Conservation (phyloP, 2,113 vertebrate genomes). For the Clupea harengus region DNA sequence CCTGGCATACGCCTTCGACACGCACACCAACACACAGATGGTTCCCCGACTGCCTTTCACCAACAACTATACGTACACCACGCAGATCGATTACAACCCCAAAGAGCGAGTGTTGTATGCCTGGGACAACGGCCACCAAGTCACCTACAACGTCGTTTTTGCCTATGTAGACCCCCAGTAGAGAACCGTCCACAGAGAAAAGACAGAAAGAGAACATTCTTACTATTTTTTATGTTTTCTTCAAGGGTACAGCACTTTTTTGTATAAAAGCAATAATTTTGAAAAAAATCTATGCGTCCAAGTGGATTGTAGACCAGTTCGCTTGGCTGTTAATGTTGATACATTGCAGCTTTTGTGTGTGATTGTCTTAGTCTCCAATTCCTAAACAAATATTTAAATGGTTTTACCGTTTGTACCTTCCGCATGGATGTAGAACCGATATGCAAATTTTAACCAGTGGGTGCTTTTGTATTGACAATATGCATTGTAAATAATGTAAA, state of each 20-base stretch:
- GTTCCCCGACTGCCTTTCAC: constrained; percentile 89
- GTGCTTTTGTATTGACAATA: constrained; percentile 29
- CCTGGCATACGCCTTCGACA: constrained; percentile 95
- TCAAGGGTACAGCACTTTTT: neutral
- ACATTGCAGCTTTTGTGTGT: constrained; percentile 31
- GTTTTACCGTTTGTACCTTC: constrained; percentile 21
- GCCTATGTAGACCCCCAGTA: constrained; percentile 80
- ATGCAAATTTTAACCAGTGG: constrained; percentile 7
- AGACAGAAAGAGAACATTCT: neutral
- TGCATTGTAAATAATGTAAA: constrained; percentile 44
- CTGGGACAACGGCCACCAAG: constrained; percentile 97
- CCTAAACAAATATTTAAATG: neutral
- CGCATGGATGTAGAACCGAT: neutral
- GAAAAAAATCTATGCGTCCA: constrained; percentile 60
- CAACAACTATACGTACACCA: constrained; percentile 90
- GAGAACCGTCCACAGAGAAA: constrained; percentile 24
- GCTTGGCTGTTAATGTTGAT: constrained; percentile 44
- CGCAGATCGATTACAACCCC: constrained; percentile 97
- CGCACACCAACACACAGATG: constrained; percentile 96
- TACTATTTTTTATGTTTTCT: neutral
- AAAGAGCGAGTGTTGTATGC: constrained; percentile 90
- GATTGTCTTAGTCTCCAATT: constrained; percentile 19
- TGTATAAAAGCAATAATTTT: constrained; percentile 49
- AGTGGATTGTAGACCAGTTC: constrained; percentile 91
- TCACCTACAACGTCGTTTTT: constrained; percentile 90